Conservation (phyloP, 1,140 invertebrate genomes). For the Fopius arisanus region DNA sequence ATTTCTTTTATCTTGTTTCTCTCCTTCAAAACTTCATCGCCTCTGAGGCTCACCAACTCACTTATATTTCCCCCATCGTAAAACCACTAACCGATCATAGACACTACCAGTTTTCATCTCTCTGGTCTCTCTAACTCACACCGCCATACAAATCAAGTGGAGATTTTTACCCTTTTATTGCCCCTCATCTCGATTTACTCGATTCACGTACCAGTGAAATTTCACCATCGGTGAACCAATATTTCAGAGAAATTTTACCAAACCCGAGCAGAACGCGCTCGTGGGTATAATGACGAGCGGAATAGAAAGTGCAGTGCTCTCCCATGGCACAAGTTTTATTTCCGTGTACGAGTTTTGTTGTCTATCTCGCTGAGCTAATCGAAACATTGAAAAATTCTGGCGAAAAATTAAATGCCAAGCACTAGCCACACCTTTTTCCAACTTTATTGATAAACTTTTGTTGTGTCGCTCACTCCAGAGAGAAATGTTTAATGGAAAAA, state of each 20-base stretch:
- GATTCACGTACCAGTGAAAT: conserved; percentile 14
- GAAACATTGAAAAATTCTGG: background rate
- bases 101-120: conserved; percentile 35
- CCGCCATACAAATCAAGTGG: background rate
- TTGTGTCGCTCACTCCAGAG: too few species aligned
- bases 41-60: background rate
- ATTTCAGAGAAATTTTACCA: conserved; percentile 32
- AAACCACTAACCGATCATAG: conserved; percentile 29
- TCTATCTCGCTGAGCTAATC: background rate
- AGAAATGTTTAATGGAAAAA: too few species aligned
- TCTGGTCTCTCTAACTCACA: background rate
- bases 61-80: background rate
- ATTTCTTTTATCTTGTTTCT: conserved; percentile 25
- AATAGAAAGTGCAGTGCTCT: conserved; percentile 37
- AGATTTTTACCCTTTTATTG: conserved; percentile 28
- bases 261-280: conserved; percentile 15
- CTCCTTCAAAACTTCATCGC: conserved; percentile 11
- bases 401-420: background rate
- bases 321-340: conserved; percentile 15
- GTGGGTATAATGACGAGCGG: conserved; percentile 31
- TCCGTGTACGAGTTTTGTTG: conserved; percentile 4
- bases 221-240: conserved; percentile 16
- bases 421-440: background rate
- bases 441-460: too few species aligned
- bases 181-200: conserved; percentile 8